These are phyloP conservation scores for Tachysurus vachellii DNA, from an alignment of 2,113 vertebrate genomes.

Conservation along the genomic window DNA sequence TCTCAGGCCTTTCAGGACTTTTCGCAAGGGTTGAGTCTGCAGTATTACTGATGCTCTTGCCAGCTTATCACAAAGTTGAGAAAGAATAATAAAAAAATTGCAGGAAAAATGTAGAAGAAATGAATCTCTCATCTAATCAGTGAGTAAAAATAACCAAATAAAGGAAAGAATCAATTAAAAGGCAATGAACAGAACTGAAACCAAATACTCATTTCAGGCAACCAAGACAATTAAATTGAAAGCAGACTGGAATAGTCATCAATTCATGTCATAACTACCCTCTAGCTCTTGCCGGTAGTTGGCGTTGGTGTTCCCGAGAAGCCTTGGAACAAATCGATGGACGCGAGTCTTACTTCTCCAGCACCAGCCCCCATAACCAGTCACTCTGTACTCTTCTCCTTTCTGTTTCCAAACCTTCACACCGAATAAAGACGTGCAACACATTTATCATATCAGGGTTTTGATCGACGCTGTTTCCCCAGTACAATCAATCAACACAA, in stretches of 20 bases:
- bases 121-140: background rate
- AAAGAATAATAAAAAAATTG: background rate
- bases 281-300: constrained; percentile 83
- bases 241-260: background rate
- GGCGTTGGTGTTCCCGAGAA: constrained; percentile 97
- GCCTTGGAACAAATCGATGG: constrained; percentile 83
- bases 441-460: background rate
- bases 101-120: background rate
- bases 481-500: background rate
- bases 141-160: background rate
- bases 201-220: background rate
- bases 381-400: constrained; percentile 97
- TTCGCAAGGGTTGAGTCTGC: background rate
- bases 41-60: constrained; percentile 65
- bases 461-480: background rate
- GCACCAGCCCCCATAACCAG: constrained; percentile 96
- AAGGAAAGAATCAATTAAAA: constrained; percentile 14
- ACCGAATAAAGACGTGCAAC: background rate
- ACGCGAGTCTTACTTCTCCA: constrained; percentile 97
- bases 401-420: constrained; percentile 98
- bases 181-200: background rate
- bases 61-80: constrained; percentile 59
- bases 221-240: background rate
- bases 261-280: constrained; percentile 59
- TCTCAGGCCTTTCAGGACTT: background rate